These are phyloP conservation scores for Lemur catta DNA, from an alignment of 2,797 vertebrate species.

Conservation along the genomic window DNA sequence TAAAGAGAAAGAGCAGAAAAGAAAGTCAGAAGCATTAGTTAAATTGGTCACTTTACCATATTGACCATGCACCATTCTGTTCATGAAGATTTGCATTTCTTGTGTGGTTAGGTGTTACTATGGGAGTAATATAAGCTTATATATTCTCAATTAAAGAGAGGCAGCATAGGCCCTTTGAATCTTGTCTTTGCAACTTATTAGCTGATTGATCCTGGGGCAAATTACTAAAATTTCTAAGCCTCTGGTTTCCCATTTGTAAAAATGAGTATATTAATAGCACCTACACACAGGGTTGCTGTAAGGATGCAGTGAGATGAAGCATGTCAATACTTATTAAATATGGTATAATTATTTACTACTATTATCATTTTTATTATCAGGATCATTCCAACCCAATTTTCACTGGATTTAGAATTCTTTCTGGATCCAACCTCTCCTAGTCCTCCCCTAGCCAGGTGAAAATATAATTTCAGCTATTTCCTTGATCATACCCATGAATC, in stretches of 20 bases:
- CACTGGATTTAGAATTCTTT: neutral
- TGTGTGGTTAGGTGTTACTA: neutral
- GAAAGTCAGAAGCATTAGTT: neutral
- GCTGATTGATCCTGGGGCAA: neutral
- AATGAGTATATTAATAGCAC: neutral
- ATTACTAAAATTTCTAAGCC: neutral
- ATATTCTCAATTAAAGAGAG: neutral
- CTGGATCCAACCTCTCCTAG: neutral
- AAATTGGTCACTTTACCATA: neutral
- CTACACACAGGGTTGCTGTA: neutral
- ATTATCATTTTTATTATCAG: neutral
- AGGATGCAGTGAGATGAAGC: slow-evolving; percentile 5
- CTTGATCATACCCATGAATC: neutral
- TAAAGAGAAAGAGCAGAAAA: slow-evolving; percentile 8
- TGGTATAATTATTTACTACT: neutral
- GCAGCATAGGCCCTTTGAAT: neutral
- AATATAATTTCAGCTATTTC: neutral
- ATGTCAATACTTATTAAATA: neutral
- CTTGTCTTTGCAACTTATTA: neutral
- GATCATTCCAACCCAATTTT: neutral
- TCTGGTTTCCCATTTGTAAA: neutral
- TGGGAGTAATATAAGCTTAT: neutral
- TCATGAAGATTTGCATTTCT: neutral
- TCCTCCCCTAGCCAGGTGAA: neutral
- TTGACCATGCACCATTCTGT: neutral